Evolutionary conservation across 2,888 invertebrate genomes (phyloP), one percentile per base, ranked within the genome.

Genomic region (Drosophila mettleri): DNA sequence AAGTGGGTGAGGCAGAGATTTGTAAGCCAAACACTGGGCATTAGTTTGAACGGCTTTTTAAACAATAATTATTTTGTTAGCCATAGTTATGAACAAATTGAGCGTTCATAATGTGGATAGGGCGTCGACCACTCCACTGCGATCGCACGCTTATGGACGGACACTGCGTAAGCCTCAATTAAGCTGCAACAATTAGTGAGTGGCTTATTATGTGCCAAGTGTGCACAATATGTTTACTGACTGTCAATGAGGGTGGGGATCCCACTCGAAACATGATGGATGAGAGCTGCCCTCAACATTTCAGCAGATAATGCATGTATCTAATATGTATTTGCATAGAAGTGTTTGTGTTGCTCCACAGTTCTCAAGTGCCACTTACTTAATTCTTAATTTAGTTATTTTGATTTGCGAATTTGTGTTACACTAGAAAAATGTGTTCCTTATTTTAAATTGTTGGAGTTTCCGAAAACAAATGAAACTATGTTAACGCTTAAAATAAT

Each of bases 141-240:
- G 33, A 39, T 18, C 24, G 14, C 20, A 49, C 49, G 22, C 7
- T 3, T 14, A 29, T 18, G 48, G 62, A 22, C 65, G 33, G 36
- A 54, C 64, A 75, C 27, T 68, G 59, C 48, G 58, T 76, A 76
- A 76, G 80, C 77, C 65, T 36, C 80, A 78, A 80, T 80, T 78
- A 78, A 78, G 80, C 80, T 75, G 46, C 59, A 49, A 68, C 67
- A 79, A 77, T 77, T 77, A 77, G 68, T 65, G 60, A 76, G 71
- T 22, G 61, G 76, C 77, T 71, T 71, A 71, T 77, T 68, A 60
- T 48, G 41, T 24, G 33, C 48, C 48, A 63, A 77, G 55, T 51
- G 65, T 52, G 68, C 48, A 8, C 57, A 70, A 27, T 54, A 29
- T 60, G 63, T 63, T 38, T 71, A 48, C 45, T 49, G 41, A 33